phyloP scores from a whole-genome alignment of 2,888 invertebrate genomes.

The Amiota mariae region DNA sequence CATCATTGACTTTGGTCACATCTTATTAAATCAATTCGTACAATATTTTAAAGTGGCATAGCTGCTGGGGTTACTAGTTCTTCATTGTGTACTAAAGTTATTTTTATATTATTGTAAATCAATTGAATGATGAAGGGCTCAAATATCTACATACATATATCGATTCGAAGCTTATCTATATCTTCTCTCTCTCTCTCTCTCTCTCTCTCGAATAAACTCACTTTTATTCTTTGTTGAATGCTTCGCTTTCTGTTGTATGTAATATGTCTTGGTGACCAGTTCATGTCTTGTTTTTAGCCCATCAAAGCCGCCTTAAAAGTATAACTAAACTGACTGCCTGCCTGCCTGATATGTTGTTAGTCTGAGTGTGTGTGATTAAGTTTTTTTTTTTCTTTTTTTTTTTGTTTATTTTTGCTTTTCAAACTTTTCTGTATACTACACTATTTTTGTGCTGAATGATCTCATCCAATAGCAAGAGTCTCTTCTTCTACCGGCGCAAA shows the following conservation, averaged over 20 bases:
- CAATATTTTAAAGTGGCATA: too few species aligned
- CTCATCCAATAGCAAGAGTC: constrained; percentile 54
- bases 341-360: neutral
- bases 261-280: constrained; percentile 4
- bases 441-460: constrained; percentile 62
- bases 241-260: constrained; percentile 50
- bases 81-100: too few species aligned
- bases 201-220: neutral
- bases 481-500: constrained; percentile 57
- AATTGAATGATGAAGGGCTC: too few species aligned
- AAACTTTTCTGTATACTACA: constrained; percentile 43
- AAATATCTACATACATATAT: too few species aligned
- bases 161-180: too few species aligned
- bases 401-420: constrained; percentile 42
- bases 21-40: constrained; percentile 53
- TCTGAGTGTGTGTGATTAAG: constrained; percentile 33
- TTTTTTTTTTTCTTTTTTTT: constrained; percentile 43
- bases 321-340: too few species aligned
- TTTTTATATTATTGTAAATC: too few species aligned
- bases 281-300: neutral
- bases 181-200: too few species aligned
- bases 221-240: constrained; percentile 57
- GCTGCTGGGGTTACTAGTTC: too few species aligned
- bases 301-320: neutral
- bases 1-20: too few species aligned